phyloP scores from a whole-genome alignment of 2,888 invertebrate species.

The Platypus cylindrus region DNA sequence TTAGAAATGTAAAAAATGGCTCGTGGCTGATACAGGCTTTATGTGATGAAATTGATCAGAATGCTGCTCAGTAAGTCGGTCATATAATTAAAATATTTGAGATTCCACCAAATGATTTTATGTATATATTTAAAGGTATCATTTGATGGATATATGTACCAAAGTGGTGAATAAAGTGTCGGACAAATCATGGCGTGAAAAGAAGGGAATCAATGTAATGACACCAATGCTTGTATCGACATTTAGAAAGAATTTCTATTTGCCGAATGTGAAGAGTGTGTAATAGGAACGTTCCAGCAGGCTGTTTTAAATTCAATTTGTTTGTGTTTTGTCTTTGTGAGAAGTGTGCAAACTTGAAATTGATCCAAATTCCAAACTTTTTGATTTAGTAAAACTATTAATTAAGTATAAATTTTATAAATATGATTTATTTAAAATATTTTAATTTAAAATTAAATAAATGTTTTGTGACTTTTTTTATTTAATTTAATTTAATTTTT shows the following conservation, averaged over 20 bases:
- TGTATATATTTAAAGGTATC: constrained; percentile 20
- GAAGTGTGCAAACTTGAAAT: too few relatives aligned
- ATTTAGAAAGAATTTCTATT: constrained; percentile 19
- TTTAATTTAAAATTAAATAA: too few relatives aligned
- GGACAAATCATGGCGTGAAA: constrained; percentile 19
- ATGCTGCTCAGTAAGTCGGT: constrained; percentile 20
- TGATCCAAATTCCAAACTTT: too few relatives aligned
- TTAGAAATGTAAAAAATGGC: constrained; percentile 26
- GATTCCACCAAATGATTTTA: background rate
- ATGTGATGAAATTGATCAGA: constrained; percentile 23
- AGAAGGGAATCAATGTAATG: constrained; percentile 17
- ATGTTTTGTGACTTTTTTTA: too few relatives aligned
- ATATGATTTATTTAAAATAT: too few relatives aligned
- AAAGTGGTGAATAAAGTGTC: constrained; percentile 19
- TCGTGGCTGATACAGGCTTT: constrained; percentile 32
- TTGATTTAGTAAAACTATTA: too few relatives aligned
- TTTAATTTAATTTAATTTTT: too few relatives aligned
- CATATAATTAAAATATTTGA: constrained; percentile 1
- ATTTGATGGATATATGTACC: constrained; percentile 28
- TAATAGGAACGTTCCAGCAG: background rate
- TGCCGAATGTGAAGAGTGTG: constrained; percentile 13
- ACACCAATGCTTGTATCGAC: constrained; percentile 18
- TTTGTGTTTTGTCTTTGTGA: too few relatives aligned
- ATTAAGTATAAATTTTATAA: too few relatives aligned
- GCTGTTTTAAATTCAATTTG: background rate